Evolutionary conservation across 2,113 vertebrate species (phyloP).

Genomic region (Thermophis baileyi): DNA sequence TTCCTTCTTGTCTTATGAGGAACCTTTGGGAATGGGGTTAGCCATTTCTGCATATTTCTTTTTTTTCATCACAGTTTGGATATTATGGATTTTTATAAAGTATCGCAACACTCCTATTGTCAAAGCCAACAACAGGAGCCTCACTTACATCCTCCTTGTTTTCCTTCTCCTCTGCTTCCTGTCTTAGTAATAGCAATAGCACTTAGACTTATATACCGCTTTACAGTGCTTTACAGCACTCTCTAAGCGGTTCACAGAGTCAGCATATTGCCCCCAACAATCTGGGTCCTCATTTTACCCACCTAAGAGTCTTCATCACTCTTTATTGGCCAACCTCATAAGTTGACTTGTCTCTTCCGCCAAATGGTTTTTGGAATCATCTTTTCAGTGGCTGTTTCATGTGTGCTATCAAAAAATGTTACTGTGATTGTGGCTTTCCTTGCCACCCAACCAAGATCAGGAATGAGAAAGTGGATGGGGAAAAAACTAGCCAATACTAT

Average conservation of each 20-base stretch:
- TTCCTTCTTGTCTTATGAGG: not conserved
- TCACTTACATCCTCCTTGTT: not conserved
- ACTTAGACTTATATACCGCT: too few relatives aligned
- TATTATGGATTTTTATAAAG: not conserved
- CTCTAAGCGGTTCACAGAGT: too few relatives aligned
- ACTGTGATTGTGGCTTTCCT: conserved; percentile 7
- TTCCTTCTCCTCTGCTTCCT: not conserved
- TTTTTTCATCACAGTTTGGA: not conserved
- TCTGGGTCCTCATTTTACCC: too few relatives aligned
- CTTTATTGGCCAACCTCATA: not conserved
- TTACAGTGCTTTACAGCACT: too few relatives aligned
- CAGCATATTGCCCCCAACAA: too few relatives aligned
- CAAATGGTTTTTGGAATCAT: not conserved
- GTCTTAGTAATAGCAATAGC: too few relatives aligned
- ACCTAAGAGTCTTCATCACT: too few relatives aligned
- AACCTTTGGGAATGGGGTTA: not conserved
- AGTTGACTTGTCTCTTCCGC: not conserved
- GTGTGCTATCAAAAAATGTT: conserved; percentile 1
- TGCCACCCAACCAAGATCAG: conserved; percentile 1
- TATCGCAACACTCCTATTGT: not conserved
- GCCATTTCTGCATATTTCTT: not conserved
- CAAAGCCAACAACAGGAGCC: not conserved
- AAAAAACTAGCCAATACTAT: not conserved
- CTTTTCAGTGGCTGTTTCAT: conserved; percentile 3
- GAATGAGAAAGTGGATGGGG: conserved; percentile 10